Percentiles rank a stretch among this genome's conserved stretches.
These are phyloP conservation scores for Agelastica alni DNA, from an alignment of 2,888 invertebrate genomes.

Conservation along the genomic window DNA sequence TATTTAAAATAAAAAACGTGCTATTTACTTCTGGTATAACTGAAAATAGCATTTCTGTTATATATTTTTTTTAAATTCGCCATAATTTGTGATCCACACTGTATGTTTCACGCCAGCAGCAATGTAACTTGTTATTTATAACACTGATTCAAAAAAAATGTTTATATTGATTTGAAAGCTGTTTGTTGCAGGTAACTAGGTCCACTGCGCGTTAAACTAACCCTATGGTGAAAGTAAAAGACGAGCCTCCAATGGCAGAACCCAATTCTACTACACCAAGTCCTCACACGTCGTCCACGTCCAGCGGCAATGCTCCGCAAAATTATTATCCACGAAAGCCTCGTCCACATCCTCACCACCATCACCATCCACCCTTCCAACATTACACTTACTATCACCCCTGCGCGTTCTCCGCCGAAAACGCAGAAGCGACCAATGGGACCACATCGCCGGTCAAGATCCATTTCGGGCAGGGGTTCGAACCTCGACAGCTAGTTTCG, in stretches of 20 bases:
- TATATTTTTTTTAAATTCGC: too few relatives aligned
- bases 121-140: too few relatives aligned
- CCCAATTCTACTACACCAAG: conserved; percentile 46
- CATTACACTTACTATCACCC: conserved; percentile 55
- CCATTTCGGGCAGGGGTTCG: conserved; percentile 65
- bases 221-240: conserved; percentile 57
- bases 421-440: conserved; percentile 50
- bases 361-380: conserved; percentile 57
- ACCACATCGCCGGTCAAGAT: conserved; percentile 61
- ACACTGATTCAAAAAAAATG: too few relatives aligned
- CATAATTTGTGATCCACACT: too few relatives aligned
- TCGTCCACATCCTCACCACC: conserved; percentile 56
- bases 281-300: conserved; percentile 30
- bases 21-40: too few relatives aligned
- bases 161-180: too few relatives aligned
- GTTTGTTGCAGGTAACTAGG: conserved; percentile 28
- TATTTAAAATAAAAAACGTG: too few relatives aligned
- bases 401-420: conserved; percentile 61
- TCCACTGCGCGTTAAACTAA: conserved; percentile 20
- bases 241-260: conserved; percentile 53
- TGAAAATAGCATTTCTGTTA: too few relatives aligned
- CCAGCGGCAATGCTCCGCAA: conserved; percentile 18
- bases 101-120: too few relatives aligned
- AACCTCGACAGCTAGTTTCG: conserved; percentile 57
- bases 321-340: conserved; percentile 31